phyloP scores from a whole-genome alignment of 2,797 vertebrate species.

The Acridotheres tristis region DNA sequence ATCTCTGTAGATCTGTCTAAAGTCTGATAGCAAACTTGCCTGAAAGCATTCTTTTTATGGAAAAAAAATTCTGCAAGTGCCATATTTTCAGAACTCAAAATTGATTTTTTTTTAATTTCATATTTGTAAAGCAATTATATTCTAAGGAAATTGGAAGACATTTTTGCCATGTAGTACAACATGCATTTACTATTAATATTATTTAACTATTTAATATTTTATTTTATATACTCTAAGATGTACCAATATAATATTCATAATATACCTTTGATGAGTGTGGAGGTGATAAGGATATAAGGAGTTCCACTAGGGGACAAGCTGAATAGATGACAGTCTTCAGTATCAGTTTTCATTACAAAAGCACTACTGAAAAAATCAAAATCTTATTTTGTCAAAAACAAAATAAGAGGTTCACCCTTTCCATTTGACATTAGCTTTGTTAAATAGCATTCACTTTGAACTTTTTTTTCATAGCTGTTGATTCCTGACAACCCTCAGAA shows the following conservation, averaged over 20 bases:
- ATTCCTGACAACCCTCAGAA: slow-evolving; percentile 72
- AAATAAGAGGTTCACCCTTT: not conserved
- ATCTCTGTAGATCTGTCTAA: not conserved
- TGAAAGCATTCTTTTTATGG: not conserved
- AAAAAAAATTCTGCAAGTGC: not conserved
- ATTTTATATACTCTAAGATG: not conserved
- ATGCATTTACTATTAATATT: too few relatives aligned
- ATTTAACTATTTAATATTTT: not conserved
- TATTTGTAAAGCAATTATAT: not conserved
- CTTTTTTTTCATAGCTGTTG: slow-evolving; percentile 73
- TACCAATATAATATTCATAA: not conserved
- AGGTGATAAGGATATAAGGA: not conserved
- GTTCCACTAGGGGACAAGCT: not conserved
- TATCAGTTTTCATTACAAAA: not conserved
- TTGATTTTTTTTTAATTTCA: not conserved
- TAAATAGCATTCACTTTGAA: not conserved
- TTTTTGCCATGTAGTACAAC: not conserved
- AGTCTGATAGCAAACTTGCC: not conserved
- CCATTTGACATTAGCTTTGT: not conserved
- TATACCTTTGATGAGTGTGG: not conserved
- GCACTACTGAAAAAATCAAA: not conserved
- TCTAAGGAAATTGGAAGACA: not conserved
- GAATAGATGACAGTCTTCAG: not conserved
- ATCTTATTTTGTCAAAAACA: not conserved
- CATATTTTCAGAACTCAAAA: not conserved